Percentiles rank a stretch among this genome's conserved stretches.
Conservation (phyloP, 2,113 vertebrate genomes). For the Tragelaphus scriptus region DNA sequence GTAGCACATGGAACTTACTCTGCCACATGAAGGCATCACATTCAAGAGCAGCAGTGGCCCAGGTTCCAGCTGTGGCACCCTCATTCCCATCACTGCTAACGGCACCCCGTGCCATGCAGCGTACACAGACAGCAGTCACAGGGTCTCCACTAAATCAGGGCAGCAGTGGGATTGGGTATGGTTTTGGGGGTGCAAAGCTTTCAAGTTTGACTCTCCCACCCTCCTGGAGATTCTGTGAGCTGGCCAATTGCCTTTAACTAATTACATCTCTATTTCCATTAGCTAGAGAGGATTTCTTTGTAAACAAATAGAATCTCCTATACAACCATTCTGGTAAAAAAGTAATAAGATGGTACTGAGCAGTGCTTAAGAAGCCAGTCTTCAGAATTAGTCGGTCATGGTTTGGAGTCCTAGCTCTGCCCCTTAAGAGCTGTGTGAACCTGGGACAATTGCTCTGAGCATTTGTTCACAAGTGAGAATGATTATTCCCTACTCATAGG, state of each 20-base stretch:
- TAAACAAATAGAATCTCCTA: not conserved
- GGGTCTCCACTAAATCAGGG: not conserved
- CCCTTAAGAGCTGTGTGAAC: not conserved
- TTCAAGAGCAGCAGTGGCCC: not conserved
- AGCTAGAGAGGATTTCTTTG: not conserved
- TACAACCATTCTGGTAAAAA: not conserved
- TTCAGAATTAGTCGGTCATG: not conserved
- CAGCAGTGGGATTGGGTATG: not conserved
- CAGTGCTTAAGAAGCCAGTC: not conserved
- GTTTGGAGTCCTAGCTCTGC: not conserved
- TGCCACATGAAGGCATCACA: not conserved
- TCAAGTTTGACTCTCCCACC: not conserved
- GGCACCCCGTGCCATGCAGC: not conserved
- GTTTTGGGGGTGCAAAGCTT: not conserved
- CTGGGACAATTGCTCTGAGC: not conserved
- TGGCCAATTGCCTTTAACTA: not conserved
- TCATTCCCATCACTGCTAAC: accelerated
- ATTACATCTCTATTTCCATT: not conserved
- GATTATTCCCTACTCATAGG: not conserved
- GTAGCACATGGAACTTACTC: not conserved
- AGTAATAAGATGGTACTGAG: not conserved
- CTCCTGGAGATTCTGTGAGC: not conserved
- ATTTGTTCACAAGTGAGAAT: not conserved
- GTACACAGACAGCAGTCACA: not conserved
- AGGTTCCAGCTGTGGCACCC: not conserved